phyloP scores from a whole-genome alignment of 2,888 invertebrate genomes.

The Acrobeloides nanus region DNA sequence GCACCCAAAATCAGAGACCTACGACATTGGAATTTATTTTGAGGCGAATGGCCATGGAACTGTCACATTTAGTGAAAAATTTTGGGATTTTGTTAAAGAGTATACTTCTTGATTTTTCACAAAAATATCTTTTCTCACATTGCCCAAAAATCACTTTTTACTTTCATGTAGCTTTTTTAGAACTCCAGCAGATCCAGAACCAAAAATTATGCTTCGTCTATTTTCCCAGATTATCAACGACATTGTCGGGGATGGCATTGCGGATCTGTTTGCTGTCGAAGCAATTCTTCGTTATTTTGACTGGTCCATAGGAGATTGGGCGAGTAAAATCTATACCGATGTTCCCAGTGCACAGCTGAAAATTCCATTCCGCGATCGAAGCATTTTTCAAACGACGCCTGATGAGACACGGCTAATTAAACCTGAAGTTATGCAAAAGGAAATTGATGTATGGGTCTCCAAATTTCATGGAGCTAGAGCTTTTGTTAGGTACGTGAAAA shows the following conservation, averaged over 20 bases:
- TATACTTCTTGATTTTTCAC: conserved; percentile 5
- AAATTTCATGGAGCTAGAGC: conserved; percentile 70
- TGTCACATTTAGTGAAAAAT: conserved; percentile 54
- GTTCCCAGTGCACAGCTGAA: conserved; percentile 80
- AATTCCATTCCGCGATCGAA: conserved; percentile 66
- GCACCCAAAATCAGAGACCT: conserved; percentile 79
- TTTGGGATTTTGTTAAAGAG: conserved; percentile 26
- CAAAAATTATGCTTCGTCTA: background rate
- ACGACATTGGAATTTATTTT: conserved; percentile 93
- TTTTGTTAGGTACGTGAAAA: conserved; percentile 72
- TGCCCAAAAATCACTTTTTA: background rate
- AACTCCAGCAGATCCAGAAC: conserved; percentile 1
- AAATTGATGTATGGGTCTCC: conserved; percentile 68
- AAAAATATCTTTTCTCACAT: conserved; percentile 1
- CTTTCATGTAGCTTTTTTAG: too few species aligned
- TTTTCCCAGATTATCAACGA: conserved; percentile 43
- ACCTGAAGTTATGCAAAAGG: conserved; percentile 75
- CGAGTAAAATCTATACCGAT: conserved; percentile 68
- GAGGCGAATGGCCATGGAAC: conserved; percentile 99
- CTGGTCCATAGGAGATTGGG: conserved; percentile 75
- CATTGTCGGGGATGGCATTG: conserved; percentile 82
- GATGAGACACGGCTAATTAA: conserved; percentile 75
- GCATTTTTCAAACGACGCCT: too few species aligned
- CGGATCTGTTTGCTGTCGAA: conserved; percentile 88
- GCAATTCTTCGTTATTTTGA: conserved; percentile 74